A percentile compares a stretch with the other conserved stretches of the same genome.
These are phyloP conservation scores for Allochrocebus solatus DNA, from an alignment of 2,797 vertebrate genomes.

Conservation along the genomic window DNA sequence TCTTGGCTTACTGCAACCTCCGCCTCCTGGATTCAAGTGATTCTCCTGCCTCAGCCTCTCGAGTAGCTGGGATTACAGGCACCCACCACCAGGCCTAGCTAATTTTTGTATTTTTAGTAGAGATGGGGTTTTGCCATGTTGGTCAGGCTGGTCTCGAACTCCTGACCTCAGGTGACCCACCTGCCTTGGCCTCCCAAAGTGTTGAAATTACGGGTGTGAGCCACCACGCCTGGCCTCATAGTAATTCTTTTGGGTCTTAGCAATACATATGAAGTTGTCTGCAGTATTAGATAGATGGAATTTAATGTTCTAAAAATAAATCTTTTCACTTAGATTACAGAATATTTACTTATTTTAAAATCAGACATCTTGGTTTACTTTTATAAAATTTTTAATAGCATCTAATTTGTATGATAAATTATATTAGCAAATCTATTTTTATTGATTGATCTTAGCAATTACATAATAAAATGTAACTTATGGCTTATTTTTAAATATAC, in stretches of 20 bases:
- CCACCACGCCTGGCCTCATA: background rate
- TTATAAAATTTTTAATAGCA: slow-evolving; percentile 10
- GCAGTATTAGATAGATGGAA: background rate
- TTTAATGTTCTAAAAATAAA: slow-evolving; percentile 8
- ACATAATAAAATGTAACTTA: slow-evolving; percentile 4
- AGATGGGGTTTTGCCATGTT: background rate
- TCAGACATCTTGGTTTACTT: background rate
- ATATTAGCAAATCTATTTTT: slow-evolving; percentile 36
- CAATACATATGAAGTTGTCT: background rate
- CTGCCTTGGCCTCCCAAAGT: background rate
- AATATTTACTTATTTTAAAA: slow-evolving; percentile 45
- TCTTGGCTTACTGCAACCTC: no score
- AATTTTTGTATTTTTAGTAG: background rate
- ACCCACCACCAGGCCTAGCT: background rate
- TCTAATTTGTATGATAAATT: background rate
- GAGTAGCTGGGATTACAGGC: background rate
- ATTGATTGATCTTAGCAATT: background rate
- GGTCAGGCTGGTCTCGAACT: background rate
- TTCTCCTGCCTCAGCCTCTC: no score
- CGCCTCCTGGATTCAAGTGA: no score
- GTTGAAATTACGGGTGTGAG: background rate
- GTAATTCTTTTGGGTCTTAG: background rate
- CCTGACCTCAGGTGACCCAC: background rate
- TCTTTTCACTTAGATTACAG: background rate
- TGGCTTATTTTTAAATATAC: slow-evolving; percentile 9